Evolutionary conservation across 2,797 vertebrate genomes (phyloP), one percentile per base, ranked within the genome.

Genomic region (Pitangus sulphuratus): DNA sequence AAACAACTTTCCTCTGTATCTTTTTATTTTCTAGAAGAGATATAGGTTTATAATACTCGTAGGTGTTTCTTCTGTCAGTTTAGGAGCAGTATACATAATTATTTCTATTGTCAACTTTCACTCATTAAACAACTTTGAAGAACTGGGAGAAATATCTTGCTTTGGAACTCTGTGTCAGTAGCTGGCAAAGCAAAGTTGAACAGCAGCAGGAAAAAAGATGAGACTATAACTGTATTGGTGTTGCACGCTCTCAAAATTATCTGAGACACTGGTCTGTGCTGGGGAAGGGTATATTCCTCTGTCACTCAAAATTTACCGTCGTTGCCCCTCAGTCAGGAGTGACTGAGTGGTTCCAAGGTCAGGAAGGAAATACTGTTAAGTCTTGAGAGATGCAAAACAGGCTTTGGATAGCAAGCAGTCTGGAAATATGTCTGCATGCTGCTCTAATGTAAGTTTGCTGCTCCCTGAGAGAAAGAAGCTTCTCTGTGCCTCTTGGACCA

Each of bases 11-110:
- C 35, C 71, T 72, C 37, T 51, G 10, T 74, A 92, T 45, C 31
- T 72, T 89, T 54, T 90, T 88, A 45, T 81, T 95, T 97, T 94
- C 60, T 91, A 77, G 62, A 65, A 90, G 84, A 91, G 53, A 87
- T 93, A 64, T 68, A 48, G 80, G 65, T 80, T 93, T 80, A 66
- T 86, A 56, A 71, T 51, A 72, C 69, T 84, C 0, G 33, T 82
- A 64, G 78, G 81, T 91, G 82, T 92, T 95, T 85, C 80, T 93
- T 88, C 22, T 60, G 65, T 84, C 80, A 85, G 16, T 62, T 89
- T 90, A 91, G 84, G 54, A 89, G 28, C 65, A 31, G n/a, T 68
- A 74, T 82, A 76, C 21, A 6, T 92, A 69, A 87, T 93, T 91
- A 84, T 84, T 90, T 74, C 88, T 79, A 6, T 94, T 93, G 84